A percentile compares a stretch with the other conserved stretches of the same genome.
Evolutionary conservation across 2,888 invertebrate genomes (phyloP).

Genomic region (Lochmaea crataegi): DNA sequence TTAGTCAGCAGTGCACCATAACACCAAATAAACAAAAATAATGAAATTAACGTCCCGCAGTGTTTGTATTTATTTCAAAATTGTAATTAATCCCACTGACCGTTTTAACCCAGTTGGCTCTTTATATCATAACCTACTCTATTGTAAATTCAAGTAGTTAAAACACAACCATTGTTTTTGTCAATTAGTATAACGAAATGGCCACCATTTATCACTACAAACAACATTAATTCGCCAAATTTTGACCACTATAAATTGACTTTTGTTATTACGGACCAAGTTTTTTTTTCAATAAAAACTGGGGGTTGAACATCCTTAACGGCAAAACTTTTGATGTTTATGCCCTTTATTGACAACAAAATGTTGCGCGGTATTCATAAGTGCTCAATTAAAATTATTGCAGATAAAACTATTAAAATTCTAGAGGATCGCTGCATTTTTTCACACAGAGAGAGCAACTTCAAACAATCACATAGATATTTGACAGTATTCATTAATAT

Average conservation of each 20-base stretch:
- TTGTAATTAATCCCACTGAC: constrained; percentile 22
- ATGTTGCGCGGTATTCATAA: not conserved
- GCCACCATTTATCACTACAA: constrained; percentile 23
- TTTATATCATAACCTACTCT: constrained; percentile 27
- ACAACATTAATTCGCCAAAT: constrained; percentile 19
- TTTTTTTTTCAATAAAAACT: constrained; percentile 15
- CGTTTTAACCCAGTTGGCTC: constrained; percentile 17
- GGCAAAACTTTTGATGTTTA: not conserved
- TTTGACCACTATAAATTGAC: constrained; percentile 7
- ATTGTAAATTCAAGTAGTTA: constrained; percentile 33
- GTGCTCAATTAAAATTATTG: too few species aligned
- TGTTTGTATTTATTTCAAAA: constrained; percentile 17
- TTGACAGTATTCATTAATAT: too few species aligned
- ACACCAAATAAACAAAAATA: constrained; percentile 4
- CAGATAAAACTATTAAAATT: too few species aligned
- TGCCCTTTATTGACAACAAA: not conserved
- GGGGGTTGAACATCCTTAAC: not conserved
- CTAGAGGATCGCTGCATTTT: too few species aligned
- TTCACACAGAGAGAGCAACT: too few species aligned
- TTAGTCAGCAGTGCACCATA: constrained; percentile 1
- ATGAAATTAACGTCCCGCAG: constrained; percentile 4
- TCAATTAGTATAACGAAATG: constrained; percentile 29
- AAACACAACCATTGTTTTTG: constrained; percentile 30
- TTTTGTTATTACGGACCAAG: constrained; percentile 12
- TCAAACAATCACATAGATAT: too few species aligned